Evolutionary conservation across 2,797 vertebrate species (phyloP).

Genomic region (Myripristis murdjan): DNA sequence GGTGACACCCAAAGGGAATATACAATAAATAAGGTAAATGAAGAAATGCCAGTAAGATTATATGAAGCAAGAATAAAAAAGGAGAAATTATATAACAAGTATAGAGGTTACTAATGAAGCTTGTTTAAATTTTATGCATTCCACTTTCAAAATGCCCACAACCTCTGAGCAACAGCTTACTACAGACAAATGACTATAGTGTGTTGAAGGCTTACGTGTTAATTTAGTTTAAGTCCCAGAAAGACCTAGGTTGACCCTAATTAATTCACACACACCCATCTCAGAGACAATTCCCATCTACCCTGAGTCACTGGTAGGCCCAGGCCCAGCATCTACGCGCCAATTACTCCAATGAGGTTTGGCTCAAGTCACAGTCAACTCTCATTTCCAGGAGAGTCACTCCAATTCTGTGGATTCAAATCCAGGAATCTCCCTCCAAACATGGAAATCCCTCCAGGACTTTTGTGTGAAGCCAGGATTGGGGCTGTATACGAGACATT

Average conservation of each 20-base stretch:
- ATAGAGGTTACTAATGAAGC: neutral
- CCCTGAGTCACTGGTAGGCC: conserved; percentile 15
- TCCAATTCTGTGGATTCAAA: conserved; percentile 26
- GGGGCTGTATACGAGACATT: neutral
- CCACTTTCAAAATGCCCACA: neutral
- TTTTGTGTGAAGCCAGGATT: neutral
- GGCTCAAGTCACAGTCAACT: conserved; percentile 52
- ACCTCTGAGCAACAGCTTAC: neutral
- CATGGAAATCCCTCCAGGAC: neutral
- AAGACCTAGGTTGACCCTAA: conserved; percentile 31
- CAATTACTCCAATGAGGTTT: conserved; percentile 66
- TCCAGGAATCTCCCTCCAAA: neutral
- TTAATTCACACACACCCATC: conserved; percentile 40
- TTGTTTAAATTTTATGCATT: neutral
- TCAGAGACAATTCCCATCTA: conserved; percentile 30
- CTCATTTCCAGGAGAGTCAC: conserved; percentile 58
- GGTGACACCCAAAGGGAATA: neutral
- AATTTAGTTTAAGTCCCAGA: conserved; percentile 11
- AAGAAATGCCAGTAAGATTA: neutral
- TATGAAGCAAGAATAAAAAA: neutral
- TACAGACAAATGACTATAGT: neutral
- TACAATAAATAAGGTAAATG: neutral
- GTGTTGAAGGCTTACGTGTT: conserved; percentile 14
- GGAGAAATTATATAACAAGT: neutral
- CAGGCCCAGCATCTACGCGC: conserved; percentile 29